Percentiles rank a stretch among this genome's conserved stretches.
Evolutionary conservation across 2,888 invertebrate genomes (phyloP).

Genomic region (Atrina japonica): DNA sequence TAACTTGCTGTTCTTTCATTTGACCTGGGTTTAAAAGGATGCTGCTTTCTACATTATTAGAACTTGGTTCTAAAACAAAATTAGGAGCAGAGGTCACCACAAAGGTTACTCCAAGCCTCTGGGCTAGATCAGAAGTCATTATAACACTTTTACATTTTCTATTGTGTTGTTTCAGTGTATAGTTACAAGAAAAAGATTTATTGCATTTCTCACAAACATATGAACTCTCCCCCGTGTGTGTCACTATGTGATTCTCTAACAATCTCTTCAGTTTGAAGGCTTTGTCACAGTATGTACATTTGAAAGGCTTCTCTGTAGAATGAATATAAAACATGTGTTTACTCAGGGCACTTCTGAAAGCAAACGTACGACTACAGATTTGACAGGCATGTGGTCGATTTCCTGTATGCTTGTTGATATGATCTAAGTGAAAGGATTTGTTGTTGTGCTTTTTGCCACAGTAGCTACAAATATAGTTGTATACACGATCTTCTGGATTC

Average conservation of each 20-base stretch:
- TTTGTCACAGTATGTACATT: conserved; percentile 62
- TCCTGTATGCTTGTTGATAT: no score
- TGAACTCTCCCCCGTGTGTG: conserved; percentile 61
- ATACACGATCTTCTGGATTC: conserved; percentile 52
- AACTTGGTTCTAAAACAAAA: no score
- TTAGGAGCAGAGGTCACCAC: no score
- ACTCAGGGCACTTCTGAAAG: conserved; percentile 61
- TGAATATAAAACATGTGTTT: conserved; percentile 66
- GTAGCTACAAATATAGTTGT: conserved; percentile 58
- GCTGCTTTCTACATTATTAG: no score
- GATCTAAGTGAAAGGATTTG: conserved; percentile 32
- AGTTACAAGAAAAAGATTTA: no score
- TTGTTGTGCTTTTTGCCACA: conserved; percentile 60
- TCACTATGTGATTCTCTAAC: conserved; percentile 59
- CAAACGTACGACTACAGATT: conserved; percentile 43
- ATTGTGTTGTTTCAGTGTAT: no score
- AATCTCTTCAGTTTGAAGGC: conserved; percentile 63
- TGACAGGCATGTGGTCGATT: neutral
- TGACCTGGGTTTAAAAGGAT: no score
- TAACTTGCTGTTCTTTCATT: no score
- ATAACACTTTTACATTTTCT: no score
- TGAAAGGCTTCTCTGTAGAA: conserved; percentile 58
- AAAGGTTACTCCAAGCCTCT: no score
- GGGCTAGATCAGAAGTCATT: no score
- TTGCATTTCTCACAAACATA: conserved; percentile 38